A percentile compares a stretch with the other conserved stretches of the same genome.
Evolutionary conservation across 2,888 invertebrate genomes (phyloP).

Genomic region (Pelosia muscerda): DNA sequence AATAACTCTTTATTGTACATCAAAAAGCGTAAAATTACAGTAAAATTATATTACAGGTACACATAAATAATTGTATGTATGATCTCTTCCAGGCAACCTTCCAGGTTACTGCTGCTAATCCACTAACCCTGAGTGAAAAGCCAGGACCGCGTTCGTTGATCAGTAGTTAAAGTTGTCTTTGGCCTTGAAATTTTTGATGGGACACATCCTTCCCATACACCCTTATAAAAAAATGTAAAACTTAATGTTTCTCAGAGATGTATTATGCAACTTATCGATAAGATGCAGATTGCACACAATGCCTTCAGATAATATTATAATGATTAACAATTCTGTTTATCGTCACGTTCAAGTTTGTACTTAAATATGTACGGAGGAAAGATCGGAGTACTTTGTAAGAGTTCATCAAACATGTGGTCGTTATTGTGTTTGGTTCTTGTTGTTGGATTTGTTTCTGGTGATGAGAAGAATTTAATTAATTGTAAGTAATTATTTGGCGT

Average conservation of each 20-base stretch:
- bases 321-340: constrained; percentile 28
- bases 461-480: constrained; percentile 61
- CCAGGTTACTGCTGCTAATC: no score
- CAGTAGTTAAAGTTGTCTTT: no score
- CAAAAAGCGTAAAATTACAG: no score
- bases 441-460: constrained; percentile 41
- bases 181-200: no score
- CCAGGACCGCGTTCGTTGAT: no score
- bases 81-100: no score
- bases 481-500: constrained; percentile 65
- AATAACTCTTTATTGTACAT: no score
- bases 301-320: constrained; percentile 13
- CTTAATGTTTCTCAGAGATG: not conserved
- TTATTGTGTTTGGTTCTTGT: constrained; percentile 50
- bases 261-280: not conserved
- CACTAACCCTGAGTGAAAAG: no score
- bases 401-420: constrained; percentile 58
- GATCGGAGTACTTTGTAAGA: constrained; percentile 2
- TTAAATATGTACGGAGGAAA: constrained; percentile 31
- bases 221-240: not conserved
- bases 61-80: no score
- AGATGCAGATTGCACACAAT: constrained; percentile 12
- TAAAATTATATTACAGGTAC: no score
- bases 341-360: constrained; percentile 40
- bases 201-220: no score